Conservation (phyloP, 2,797 vertebrate genomes). For the Brachymystax lenok region DNA sequence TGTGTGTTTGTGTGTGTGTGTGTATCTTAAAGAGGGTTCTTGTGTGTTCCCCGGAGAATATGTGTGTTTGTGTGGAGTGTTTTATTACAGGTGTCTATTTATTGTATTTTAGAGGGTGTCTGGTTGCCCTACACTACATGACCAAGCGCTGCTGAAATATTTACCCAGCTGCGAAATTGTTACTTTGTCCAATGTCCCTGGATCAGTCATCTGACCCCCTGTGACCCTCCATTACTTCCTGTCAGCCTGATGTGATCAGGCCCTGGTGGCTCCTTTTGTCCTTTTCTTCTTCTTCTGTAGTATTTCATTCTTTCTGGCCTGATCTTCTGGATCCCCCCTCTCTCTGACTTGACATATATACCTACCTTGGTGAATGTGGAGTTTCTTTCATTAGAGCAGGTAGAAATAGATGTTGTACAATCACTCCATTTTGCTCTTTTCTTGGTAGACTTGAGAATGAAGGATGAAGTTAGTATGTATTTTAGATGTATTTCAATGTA, state of each 20-base stretch:
- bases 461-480: not conserved
- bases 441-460: not conserved
- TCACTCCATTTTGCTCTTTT: not conserved
- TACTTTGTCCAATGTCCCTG: constrained; percentile 49
- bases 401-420: not conserved
- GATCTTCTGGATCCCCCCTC: constrained; percentile 56
- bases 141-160: constrained; percentile 60
- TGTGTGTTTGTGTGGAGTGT: constrained; percentile 35
- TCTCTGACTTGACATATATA: constrained; percentile 47
- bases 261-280: constrained; percentile 69
- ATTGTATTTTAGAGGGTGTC: constrained; percentile 59
- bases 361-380: constrained; percentile 11
- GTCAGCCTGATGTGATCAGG: constrained; percentile 55
- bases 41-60: not conserved
- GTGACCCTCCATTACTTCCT: constrained; percentile 56
- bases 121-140: constrained; percentile 54
- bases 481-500: not conserved
- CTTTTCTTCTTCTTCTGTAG: constrained; percentile 56
- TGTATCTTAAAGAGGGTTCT: not conserved
- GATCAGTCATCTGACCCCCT: constrained; percentile 59
- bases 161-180: constrained; percentile 59
- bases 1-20: constrained; percentile 26
- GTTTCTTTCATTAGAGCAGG: constrained; percentile 24
- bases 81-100: constrained; percentile 64
- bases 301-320: constrained; percentile 65